phyloP scores from a whole-genome alignment of 2,888 invertebrate genomes.

The Cataglyphis rosenhaueri region DNA sequence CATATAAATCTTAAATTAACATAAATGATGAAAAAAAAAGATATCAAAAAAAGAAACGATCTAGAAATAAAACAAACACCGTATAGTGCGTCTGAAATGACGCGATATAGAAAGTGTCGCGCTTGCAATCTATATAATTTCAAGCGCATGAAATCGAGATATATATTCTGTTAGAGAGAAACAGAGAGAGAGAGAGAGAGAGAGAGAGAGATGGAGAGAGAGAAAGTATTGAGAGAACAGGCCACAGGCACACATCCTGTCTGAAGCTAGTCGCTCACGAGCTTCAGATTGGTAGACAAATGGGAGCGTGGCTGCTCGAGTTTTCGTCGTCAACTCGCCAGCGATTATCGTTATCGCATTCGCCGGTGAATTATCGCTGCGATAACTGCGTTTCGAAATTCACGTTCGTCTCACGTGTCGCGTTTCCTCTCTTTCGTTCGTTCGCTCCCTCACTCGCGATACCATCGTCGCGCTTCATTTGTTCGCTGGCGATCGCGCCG shows the following conservation, averaged over 20 bases:
- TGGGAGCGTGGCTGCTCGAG: not conserved
- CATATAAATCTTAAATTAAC: not conserved
- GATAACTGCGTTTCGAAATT: constrained; percentile 35
- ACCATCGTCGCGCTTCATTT: constrained; percentile 27
- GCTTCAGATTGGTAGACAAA: constrained; percentile 1
- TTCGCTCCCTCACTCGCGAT: not conserved
- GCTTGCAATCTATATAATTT: not conserved
- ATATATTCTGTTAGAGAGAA: not conserved
- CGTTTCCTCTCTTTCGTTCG: not conserved
- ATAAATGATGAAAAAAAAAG: not conserved
- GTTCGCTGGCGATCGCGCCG: constrained; percentile 20
- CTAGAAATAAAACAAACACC: not conserved
- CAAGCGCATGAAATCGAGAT: constrained; percentile 11
- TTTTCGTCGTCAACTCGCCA: constrained; percentile 19
- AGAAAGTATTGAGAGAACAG: not conserved
- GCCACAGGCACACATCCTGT: not conserved
- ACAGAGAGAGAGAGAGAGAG: not conserved
- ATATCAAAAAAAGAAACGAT: not conserved
- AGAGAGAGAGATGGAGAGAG: not conserved
- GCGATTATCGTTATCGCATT: constrained; percentile 43
- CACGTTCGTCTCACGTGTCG: not conserved
- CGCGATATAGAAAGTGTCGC: not conserved
- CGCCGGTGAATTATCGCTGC: constrained; percentile 29
- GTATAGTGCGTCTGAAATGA: constrained; percentile 16
- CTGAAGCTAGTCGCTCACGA: constrained; percentile 5